Evolutionary conservation across 1,140 invertebrate genomes (phyloP).

Genomic region (Drosophila cardini): DNA sequence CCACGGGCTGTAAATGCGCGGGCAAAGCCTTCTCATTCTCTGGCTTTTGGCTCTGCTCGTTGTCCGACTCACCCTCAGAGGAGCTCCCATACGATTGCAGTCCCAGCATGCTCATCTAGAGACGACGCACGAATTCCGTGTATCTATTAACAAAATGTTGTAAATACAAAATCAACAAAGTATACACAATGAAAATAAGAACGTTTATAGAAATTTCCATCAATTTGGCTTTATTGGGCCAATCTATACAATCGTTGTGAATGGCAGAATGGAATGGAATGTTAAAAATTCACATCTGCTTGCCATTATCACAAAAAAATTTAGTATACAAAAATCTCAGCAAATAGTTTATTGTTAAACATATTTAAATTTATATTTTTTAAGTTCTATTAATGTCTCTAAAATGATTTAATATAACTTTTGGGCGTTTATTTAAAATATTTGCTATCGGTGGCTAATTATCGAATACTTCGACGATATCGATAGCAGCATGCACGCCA

Average conservation of each 20-base stretch:
- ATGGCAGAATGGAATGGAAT: too few relatives aligned
- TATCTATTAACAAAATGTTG: conserved; percentile 75
- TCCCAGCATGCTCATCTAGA: conserved; percentile 65
- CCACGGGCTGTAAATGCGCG: conserved; percentile 86
- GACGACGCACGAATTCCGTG: conserved; percentile 57
- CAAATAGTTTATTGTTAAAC: too few relatives aligned
- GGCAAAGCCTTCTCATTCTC: conserved; percentile 19
- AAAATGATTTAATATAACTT: too few relatives aligned
- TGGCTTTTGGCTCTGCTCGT: conserved; percentile 42
- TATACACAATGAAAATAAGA: conserved; percentile 72
- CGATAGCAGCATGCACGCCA: conserved; percentile 13
- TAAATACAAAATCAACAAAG: conserved; percentile 64
- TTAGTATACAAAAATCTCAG: too few relatives aligned
- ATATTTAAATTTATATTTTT: too few relatives aligned
- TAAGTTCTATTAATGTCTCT: too few relatives aligned
- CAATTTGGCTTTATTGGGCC: conserved; percentile 45
- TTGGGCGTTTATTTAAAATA: too few relatives aligned
- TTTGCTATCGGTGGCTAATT: too few relatives aligned
- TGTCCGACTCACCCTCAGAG: conserved; percentile 73
- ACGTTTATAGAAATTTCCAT: conserved; percentile 79
- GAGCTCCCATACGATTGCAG: conserved; percentile 77
- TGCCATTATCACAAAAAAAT: too few relatives aligned
- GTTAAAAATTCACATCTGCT: too few relatives aligned
- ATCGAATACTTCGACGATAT: conserved; percentile 23
- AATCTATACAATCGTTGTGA: conserved; percentile 20